Conservation (phyloP, 2,797 vertebrate species). For the Danio jaintianensis region DNA sequence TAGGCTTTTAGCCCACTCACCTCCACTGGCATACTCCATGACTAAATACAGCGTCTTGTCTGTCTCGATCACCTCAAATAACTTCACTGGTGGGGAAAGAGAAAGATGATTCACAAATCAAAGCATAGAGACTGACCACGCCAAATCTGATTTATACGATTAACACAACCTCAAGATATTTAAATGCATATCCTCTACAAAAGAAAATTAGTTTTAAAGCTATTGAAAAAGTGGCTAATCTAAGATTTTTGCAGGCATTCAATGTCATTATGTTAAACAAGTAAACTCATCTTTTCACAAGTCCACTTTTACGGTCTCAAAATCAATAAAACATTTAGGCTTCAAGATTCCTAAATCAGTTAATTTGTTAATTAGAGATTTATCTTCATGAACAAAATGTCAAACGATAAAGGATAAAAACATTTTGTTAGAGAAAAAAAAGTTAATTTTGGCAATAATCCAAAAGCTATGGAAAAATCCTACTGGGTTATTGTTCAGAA, state of each 20-base stretch:
- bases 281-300: not conserved
- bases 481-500: not conserved
- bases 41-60: constrained; percentile 95
- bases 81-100: constrained; percentile 82
- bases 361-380: not conserved
- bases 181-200: too few relatives aligned
- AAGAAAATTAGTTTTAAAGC: not conserved
- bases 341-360: not conserved
- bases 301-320: not conserved
- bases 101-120: constrained; percentile 37
- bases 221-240: not conserved
- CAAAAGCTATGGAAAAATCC: not conserved
- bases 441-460: not conserved
- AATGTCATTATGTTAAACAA: too few relatives aligned
- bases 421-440: not conserved
- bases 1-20: constrained; percentile 65
- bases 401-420: not conserved
- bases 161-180: too few relatives aligned
- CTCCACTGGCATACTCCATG: constrained; percentile 95
- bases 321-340: too few relatives aligned
- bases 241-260: too few relatives aligned
- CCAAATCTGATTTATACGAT: not conserved
- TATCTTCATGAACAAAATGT: not conserved
- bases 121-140: constrained; percentile 28
- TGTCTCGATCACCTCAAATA: constrained; percentile 96